Evolutionary conservation across 2,113 vertebrate species (phyloP).

Genomic region (Odocoileus virginianus): DNA sequence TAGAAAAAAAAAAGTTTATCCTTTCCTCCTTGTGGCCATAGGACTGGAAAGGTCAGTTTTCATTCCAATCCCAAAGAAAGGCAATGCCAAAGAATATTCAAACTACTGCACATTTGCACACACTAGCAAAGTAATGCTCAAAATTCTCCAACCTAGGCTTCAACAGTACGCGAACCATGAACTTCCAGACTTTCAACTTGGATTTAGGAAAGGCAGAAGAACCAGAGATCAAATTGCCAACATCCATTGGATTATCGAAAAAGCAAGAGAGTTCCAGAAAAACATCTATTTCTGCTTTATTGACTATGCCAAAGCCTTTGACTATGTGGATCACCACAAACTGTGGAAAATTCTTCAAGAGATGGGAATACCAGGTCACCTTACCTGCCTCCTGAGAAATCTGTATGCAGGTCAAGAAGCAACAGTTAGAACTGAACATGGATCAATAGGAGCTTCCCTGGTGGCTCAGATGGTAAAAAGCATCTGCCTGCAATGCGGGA

Average conservation of each 20-base stretch:
- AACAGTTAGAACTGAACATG: background rate
- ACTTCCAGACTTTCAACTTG: background rate
- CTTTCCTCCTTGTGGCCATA: background rate
- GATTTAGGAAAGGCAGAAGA: background rate
- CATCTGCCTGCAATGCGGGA: accelerated
- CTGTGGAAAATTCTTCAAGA: background rate
- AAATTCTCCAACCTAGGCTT: background rate
- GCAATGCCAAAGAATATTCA: background rate
- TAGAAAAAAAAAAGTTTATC: background rate
- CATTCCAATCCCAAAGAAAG: background rate
- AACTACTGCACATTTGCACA: background rate
- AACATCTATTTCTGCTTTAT: background rate
- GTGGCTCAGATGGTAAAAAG: background rate
- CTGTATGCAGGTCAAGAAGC: background rate
- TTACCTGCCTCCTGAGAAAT: background rate
- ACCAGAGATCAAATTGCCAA: no score
- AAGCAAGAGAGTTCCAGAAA: background rate
- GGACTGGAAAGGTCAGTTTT: background rate
- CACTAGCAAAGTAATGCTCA: background rate
- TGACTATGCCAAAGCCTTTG: background rate
- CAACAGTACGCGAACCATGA: background rate
- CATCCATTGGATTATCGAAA: background rate
- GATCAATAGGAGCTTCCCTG: background rate
- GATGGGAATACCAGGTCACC: background rate
- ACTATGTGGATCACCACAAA: background rate